phyloP scores from a whole-genome alignment of 2,797 vertebrate species.

The Telmatherina bonti region DNA sequence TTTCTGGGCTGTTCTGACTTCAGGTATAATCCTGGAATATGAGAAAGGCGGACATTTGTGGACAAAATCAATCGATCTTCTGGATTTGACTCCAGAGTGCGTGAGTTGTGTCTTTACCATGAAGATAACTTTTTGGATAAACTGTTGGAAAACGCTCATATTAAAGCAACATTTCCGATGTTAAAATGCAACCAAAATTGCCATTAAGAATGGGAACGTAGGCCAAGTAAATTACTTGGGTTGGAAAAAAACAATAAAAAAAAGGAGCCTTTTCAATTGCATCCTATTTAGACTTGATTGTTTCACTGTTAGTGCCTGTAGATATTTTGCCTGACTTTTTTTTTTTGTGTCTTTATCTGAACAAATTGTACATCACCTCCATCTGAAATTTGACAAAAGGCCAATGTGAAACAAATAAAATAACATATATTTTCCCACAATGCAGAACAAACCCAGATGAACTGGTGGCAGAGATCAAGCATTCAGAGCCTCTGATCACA shows the following conservation, averaged over 20 bases:
- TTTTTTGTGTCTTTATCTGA: too few relatives aligned
- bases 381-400: not conserved
- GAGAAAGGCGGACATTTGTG: conserved; percentile 84
- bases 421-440: too few relatives aligned
- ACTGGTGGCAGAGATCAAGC: conserved; percentile 87
- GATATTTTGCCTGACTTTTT: not conserved
- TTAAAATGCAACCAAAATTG: too few relatives aligned
- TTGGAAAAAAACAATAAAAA: not conserved
- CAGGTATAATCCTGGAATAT: conserved; percentile 95
- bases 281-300: too few relatives aligned
- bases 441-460: conserved; percentile 86
- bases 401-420: too few relatives aligned
- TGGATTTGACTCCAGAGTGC: conserved; percentile 89
- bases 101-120: conserved; percentile 54
- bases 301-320: too few relatives aligned
- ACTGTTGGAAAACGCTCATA: too few relatives aligned
- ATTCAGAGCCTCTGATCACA: conserved; percentile 90
- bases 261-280: too few relatives aligned
- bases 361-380: not conserved
- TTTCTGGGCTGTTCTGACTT: not conserved
- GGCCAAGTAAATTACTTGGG: not conserved
- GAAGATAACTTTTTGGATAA: not conserved
- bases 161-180: too few relatives aligned
- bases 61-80: conserved; percentile 92
- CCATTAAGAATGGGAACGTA: too few relatives aligned